Conservation (phyloP, 2,113 vertebrate species). For the Amphiprion percula region DNA sequence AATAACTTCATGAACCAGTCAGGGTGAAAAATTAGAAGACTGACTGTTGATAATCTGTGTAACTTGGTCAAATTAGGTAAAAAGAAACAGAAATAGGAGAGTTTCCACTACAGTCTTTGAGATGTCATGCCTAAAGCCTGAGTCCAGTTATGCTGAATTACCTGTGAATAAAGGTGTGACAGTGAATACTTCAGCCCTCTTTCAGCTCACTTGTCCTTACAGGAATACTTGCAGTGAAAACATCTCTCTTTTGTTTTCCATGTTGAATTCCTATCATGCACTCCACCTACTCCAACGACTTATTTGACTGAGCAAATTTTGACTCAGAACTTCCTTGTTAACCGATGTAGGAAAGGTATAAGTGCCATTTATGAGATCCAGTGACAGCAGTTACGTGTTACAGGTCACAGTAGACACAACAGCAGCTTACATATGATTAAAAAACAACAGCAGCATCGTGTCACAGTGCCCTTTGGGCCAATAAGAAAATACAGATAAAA, state of each 20-base stretch:
- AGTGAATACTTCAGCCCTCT: conserved; percentile 16
- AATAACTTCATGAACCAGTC: no score
- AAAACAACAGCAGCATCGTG: not conserved
- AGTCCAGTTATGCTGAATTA: not conserved
- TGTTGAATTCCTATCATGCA: not conserved
- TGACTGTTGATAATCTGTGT: no score
- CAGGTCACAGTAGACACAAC: no score
- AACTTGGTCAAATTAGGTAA: no score
- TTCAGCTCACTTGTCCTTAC: conserved; percentile 22
- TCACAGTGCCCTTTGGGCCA: not conserved
- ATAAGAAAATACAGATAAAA: no score
- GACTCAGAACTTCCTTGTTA: conserved; percentile 52
- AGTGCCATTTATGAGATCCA: not conserved
- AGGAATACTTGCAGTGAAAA: conserved; percentile 28
- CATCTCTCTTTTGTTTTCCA: conserved; percentile 15
- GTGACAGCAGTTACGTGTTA: no score
- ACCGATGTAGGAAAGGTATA: not conserved
- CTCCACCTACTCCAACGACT: not conserved
- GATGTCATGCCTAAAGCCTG: no score
- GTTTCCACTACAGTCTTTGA: no score
- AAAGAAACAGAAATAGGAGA: no score
- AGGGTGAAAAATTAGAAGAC: no score
- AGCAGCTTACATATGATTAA: no score
- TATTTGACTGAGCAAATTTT: conserved; percentile 1
- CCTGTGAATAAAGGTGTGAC: conserved; percentile 36